Base-by-base conservation (phyloP, 1,140 invertebrate species). In the Ericerus pela region DNA sequence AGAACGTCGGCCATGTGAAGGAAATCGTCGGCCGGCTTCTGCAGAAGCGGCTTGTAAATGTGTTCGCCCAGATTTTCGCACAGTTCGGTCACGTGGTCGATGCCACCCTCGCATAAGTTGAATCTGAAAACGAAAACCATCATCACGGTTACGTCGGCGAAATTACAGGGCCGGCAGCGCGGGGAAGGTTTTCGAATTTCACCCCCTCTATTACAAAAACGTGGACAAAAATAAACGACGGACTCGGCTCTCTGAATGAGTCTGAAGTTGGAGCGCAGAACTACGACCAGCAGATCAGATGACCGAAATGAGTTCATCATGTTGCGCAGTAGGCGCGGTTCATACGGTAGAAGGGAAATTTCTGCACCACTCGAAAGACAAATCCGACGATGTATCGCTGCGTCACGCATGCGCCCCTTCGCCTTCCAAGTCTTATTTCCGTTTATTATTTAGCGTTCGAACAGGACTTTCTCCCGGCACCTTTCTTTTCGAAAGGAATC, bases 21-120 rank as follows among this genome's bases (percentile, higher is more conserved):
- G 61, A 74, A 76, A 57, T 72, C 68, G 55, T 71, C 67, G 0
- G 73, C 69, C 8, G 73, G 72, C 24, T 69, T 67, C n/a, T 64
- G 61, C 11, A 76, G 54, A 18, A 62, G 66, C 0, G 72, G 72
- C 1, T 62, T 65, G 59, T 66, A 75, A 0, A 72, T 68, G 20
- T 70, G 61, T 0, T 69, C 67, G 1, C 64, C 58, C 1, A 76
- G 53, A 1, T 66, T 58, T 24, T 68, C 60, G 38, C 71, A 73
- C 1, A 72, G 66, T 61, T 69, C 60, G 6, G 61, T 64, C 0
- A 73, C 73, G 55, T 75, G 72, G 5, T 69, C 63, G 0, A 69
- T 38, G 18, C 66, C 69, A 10, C 68, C 68, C 5, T 69, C 64
- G 59, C 71, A 74, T 10, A 82, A 65, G 62, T 81, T 82, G 64